Percentiles rank a stretch among this genome's conserved stretches.
Conservation (phyloP, 2,888 invertebrate species). For the Tineola bisselliella region DNA sequence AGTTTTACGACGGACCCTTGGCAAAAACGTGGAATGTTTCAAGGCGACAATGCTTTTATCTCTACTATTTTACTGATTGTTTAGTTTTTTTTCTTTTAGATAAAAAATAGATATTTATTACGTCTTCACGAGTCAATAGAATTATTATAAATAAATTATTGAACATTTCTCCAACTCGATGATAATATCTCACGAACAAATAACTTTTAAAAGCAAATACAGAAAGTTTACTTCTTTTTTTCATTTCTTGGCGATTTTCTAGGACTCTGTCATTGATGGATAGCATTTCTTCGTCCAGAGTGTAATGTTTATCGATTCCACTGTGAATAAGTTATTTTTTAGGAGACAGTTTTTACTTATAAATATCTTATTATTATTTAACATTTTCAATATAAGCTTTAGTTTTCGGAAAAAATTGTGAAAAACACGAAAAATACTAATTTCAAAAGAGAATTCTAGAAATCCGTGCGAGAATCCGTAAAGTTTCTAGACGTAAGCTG, state of each 20-base stretch:
- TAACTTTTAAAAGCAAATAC: background rate
- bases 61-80: constrained; percentile 61
- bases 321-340: constrained; percentile 3
- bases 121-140: background rate
- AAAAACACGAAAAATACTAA: background rate
- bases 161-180: background rate
- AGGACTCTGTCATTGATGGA: constrained; percentile 44
- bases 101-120: background rate
- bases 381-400: too few relatives aligned
- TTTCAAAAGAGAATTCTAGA: background rate
- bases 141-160: background rate
- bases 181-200: background rate
- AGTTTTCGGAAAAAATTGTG: background rate
- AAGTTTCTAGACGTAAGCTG: background rate
- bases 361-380: background rate
- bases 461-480: background rate
- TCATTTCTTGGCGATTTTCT: constrained; percentile 33
- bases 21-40: constrained; percentile 59
- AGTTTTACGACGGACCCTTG: constrained; percentile 65
- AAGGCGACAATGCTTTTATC: constrained; percentile 67
- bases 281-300: constrained; percentile 30
- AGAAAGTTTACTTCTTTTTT: background rate
- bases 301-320: constrained; percentile 20
- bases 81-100: constrained; percentile 28
- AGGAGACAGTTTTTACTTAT: background rate